Evolutionary conservation across 2,113 vertebrate genomes (phyloP).

Genomic region (Sinocyclocheilus anshuiensis): DNA sequence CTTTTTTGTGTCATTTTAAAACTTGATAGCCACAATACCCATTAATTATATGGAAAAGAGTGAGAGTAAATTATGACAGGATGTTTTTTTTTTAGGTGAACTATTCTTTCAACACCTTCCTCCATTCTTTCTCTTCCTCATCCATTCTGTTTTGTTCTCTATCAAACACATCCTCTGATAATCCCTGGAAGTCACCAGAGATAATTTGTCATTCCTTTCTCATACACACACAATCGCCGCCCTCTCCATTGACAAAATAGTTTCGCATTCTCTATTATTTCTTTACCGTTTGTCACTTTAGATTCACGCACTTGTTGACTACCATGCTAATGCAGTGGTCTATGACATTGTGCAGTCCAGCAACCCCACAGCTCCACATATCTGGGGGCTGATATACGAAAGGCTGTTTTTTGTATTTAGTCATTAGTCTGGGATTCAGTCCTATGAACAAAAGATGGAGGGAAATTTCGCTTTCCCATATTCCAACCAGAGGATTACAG

Average conservation of each 20-base stretch:
- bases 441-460: conserved; percentile 64
- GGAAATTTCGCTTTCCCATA: conserved; percentile 68
- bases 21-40: background rate
- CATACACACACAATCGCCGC: conserved; percentile 13
- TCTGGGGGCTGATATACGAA: background rate
- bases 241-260: background rate
- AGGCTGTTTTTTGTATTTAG: conserved; percentile 59
- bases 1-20: background rate
- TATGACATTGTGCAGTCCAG: background rate
- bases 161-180: conserved; percentile 59
- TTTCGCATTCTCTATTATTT: background rate
- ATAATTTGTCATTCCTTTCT: conserved; percentile 64
- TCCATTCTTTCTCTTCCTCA: conserved; percentile 34
- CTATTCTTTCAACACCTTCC: conserved; percentile 54
- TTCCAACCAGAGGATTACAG: conserved; percentile 23
- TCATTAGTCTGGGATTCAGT: conserved; percentile 62
- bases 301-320: conserved; percentile 14
- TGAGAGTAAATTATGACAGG: background rate
- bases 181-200: conserved; percentile 58
- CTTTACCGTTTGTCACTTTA: conserved; percentile 30
- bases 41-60: background rate
- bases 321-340: background rate
- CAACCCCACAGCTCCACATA: background rate
- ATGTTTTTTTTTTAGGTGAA: background rate
- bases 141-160: conserved; percentile 23